Evolutionary conservation across 2,888 invertebrate genomes (phyloP).

Genomic region (Tigriopus californicus): DNA sequence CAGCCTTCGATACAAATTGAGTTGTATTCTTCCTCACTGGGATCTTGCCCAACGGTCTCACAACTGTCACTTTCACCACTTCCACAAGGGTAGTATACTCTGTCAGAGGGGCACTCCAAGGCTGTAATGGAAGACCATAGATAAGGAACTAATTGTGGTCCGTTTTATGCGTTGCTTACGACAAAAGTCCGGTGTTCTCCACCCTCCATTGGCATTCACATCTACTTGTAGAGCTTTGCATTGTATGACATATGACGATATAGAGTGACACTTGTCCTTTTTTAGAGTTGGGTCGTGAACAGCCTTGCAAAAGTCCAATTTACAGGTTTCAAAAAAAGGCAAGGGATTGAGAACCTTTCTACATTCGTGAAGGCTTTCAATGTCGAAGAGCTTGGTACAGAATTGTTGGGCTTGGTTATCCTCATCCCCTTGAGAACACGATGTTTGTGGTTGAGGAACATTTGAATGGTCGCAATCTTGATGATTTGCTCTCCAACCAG

Average conservation of each 20-base stretch:
- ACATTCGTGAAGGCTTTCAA: constrained; percentile 6
- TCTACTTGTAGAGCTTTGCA: not conserved
- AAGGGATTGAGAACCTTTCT: constrained; percentile 42
- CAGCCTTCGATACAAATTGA: constrained; percentile 61
- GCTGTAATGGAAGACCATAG: constrained; percentile 11
- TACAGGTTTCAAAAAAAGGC: constrained; percentile 48
- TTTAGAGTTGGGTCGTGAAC: constrained; percentile 25
- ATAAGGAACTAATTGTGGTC: constrained; percentile 11
- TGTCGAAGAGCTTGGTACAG: not conserved
- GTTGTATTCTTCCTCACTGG: not conserved
- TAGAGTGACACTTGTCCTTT: constrained; percentile 38
- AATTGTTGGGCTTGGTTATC: not conserved
- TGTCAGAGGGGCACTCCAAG: constrained; percentile 7
- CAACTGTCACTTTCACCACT: constrained; percentile 8
- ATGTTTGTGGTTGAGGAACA: too few species aligned
- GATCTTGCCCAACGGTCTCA: not conserved
- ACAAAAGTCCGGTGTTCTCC: constrained; percentile 61
- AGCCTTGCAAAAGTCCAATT: constrained; percentile 59
- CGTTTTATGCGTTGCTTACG: too few species aligned
- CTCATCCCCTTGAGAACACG: too few species aligned
- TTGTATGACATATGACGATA: constrained; percentile 39
- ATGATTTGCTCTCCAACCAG: constrained; percentile 25
- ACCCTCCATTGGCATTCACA: constrained; percentile 43
- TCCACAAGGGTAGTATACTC: constrained; percentile 2
- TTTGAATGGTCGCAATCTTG: not conserved